Base-by-base conservation (phyloP, 1,140 invertebrate species). In the Brachionus calyciflorus region DNA sequence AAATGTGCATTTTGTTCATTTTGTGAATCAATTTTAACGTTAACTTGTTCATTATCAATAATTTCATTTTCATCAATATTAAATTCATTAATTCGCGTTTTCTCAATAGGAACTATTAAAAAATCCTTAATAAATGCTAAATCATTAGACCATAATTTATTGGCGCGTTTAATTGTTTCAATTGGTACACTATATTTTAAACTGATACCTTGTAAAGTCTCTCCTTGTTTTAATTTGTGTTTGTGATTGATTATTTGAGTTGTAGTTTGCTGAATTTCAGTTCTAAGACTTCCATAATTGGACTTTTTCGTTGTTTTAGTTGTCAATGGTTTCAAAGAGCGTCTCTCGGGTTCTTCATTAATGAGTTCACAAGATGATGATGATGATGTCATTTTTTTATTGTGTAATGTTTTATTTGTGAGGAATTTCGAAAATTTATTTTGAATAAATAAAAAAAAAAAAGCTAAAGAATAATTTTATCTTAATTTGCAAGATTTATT, bases 41-140 rank as follows among this genome's bases (percentile, higher is more conserved):
- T 17, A 37, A 33, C 37, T 60, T 37, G 55, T 0, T 60, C 33
- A 17, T 33, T 12, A 9, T 60, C 55, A 37, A 60, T 6, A 37
- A 30, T n/a, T 24, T 70, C 65, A n/a, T n/a, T n/a, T 51, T 48
- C 65, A 7, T 70, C 44, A 48, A 73, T 10, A 33, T 55, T 26
- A 2, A 73, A 30, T 37, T 49, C 44, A 2, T 24, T 73, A 12
- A 73, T 21, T 10, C 37, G 30, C n/a, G 30, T 26, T 73, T 73
- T 73, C n/a, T 55, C 51, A 19, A 73, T 51, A 7, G 69, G 69
- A 28, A 73, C 33, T 1, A 73, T 33, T 30, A 73, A 51, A 24
- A 17, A 51, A 30, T 73, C 69, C 51, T 73, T 73, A 5, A 73
- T 26, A 49, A 73, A 51, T 12, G 69, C 69, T 19, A 73, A 55